phyloP scores from a whole-genome alignment of 2,113 vertebrate genomes.

The Petrocephalus zakoni region DNA sequence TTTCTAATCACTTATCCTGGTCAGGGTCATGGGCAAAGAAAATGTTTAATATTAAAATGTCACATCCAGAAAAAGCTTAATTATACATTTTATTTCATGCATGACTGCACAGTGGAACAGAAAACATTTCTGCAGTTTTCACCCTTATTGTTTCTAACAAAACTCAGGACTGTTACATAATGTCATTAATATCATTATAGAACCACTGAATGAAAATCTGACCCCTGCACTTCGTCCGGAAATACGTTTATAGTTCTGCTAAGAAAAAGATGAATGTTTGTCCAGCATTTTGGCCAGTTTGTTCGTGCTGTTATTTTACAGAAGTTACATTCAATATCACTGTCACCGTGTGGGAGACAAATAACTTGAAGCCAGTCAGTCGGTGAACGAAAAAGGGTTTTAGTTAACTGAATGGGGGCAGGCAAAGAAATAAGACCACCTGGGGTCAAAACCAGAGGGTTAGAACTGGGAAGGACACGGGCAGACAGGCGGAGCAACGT shows the following conservation, averaged over 20 bases:
- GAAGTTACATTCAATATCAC: conserved; percentile 10
- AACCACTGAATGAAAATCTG: background rate
- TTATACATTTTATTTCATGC: background rate
- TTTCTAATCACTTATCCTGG: background rate
- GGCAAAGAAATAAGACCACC: too few species aligned
- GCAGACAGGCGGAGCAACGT: too few species aligned
- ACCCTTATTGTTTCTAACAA: background rate
- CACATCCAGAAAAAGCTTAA: background rate
- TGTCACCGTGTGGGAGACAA: too few species aligned
- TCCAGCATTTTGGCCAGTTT: background rate
- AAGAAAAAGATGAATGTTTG: background rate
- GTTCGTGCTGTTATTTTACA: background rate
- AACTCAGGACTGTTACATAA: background rate
- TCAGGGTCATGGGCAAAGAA: background rate
- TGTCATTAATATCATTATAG: background rate
- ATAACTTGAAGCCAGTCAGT: too few species aligned
- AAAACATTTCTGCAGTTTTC: background rate
- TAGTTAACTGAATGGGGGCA: too few species aligned
- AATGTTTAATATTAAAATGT: background rate
- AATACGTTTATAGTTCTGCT: background rate
- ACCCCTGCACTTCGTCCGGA: background rate
- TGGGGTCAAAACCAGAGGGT: too few species aligned
- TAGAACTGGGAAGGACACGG: too few species aligned
- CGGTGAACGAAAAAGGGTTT: too few species aligned
- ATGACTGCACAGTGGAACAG: background rate